Percentiles rank a stretch among this genome's conserved stretches.
Conservation (phyloP, 2,888 invertebrate genomes). For the Congeria kusceri region DNA sequence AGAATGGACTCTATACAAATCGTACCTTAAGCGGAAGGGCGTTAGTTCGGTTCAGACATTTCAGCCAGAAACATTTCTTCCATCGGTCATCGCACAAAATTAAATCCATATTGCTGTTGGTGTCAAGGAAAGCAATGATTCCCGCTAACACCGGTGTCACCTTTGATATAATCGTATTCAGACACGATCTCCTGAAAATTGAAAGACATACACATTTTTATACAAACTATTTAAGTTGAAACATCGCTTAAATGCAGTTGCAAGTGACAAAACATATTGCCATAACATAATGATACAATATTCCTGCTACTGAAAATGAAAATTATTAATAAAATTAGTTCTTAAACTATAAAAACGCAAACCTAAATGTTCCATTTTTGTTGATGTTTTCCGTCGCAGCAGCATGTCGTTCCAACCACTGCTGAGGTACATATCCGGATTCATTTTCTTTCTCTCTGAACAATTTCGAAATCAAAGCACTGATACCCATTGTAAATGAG, state of each 20-base stretch:
- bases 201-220: background rate
- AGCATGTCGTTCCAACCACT: conserved; percentile 77
- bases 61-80: conserved; percentile 73
- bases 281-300: too few relatives aligned
- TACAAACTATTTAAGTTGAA: background rate
- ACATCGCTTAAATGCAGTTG: too few relatives aligned
- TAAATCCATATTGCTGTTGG: conserved; percentile 78
- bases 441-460: conserved; percentile 62
- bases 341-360: background rate
- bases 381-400: conserved; percentile 73
- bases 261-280: too few relatives aligned
- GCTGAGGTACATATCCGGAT: conserved; percentile 33
- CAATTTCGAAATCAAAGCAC: conserved; percentile 67
- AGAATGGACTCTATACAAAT: background rate
- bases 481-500: conserved; percentile 52
- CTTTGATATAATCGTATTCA: conserved; percentile 74
- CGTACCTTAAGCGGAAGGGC: conserved; percentile 57
- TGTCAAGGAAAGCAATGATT: conserved; percentile 77
- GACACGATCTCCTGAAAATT: conserved; percentile 70
- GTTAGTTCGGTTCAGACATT: conserved; percentile 63
- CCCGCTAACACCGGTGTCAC: conserved; percentile 78
- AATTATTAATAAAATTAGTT: background rate
- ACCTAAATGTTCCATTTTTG: conserved; percentile 80
- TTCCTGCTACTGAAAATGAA: background rate
- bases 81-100: conserved; percentile 60